Conservation (phyloP, 37 sponge, comb jelly and placozoan genomes). For the Halisarca cf. caerulea region DNA sequence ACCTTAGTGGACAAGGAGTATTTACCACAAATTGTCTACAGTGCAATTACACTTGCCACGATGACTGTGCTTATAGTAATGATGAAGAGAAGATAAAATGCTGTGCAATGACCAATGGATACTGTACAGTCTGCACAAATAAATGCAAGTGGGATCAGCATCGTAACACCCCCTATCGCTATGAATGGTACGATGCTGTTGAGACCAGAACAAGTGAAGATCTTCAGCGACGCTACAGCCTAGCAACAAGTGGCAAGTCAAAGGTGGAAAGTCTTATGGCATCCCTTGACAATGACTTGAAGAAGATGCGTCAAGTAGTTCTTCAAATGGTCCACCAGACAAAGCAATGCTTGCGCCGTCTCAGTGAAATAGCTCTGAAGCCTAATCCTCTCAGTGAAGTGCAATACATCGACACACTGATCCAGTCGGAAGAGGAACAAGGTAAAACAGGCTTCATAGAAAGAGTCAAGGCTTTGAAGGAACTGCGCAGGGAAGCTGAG, state of each 20-base stretch:
- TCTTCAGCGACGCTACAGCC: conserved; percentile 33
- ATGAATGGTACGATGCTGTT: conserved; percentile 46
- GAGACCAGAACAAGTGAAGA: conserved; percentile 58
- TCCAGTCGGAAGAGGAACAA: conserved; percentile 57
- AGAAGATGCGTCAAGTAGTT: no score
- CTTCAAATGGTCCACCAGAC: neutral
- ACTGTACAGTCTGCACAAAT: conserved; percentile 53
- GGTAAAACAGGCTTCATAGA: conserved; percentile 46
- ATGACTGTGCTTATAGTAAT: conserved; percentile 54
- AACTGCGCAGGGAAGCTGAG: conserved; percentile 27
- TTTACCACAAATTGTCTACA: conserved; percentile 70
- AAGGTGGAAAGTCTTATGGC: conserved; percentile 36
- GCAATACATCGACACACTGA: conserved; percentile 73
- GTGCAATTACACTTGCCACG: conserved; percentile 78
- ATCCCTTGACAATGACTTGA: no score
- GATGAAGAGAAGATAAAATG: conserved; percentile 64
- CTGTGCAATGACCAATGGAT: conserved; percentile 56
- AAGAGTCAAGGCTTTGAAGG: conserved; percentile 29
- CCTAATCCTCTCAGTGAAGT: conserved; percentile 65
- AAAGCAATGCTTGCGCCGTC: neutral
- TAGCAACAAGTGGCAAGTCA: conserved; percentile 33
- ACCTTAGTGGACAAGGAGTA: conserved; percentile 11
- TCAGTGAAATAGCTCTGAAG: conserved; percentile 68
- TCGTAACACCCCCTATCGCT: conserved; percentile 51
- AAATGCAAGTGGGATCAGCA: conserved; percentile 64